Base-by-base conservation (phyloP, 2,797 vertebrate genomes). In the Rachycentron canadum region DNA sequence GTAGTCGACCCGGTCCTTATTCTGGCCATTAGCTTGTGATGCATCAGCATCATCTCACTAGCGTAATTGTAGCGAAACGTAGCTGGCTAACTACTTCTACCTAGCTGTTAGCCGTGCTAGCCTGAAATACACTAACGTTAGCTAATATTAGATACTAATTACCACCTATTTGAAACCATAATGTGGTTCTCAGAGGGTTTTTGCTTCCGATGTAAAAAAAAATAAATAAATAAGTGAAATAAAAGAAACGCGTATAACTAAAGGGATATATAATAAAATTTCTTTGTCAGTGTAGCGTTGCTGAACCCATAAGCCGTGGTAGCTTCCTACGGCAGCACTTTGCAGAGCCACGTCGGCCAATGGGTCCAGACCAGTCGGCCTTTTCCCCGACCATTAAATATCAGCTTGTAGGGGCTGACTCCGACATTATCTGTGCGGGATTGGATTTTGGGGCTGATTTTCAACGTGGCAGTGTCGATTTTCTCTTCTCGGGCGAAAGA, bases 321-420 rank as follows among this genome's bases (percentile, higher is more conserved):
- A 81, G 87, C 76, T 69, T 60, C 3, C 17, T 4, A 49, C 56
- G 56, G 78, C 60, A 57, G 77, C 75, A 74, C 41, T 60, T 64
- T n/a, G 38, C 34, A 59, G 41, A 91, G 92, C 93, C 92, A 94
- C 92, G 92, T 94, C 92, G 92, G 87, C 91, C 79, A 12, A 19
- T 63, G 61, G 38, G 45, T 74, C 25, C 52, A 25, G 66, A 73
- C 49, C 69, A 69, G n/a, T 52, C 81, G 80, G 85, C 82, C 88
- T 76, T 32, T 52, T 49, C 23, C 7, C 4, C 3, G 30, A 41
- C 23, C 23, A 14, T 59, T 49, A 41, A 64, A 53, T 28, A 11
- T 41, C n/a, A 6, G 25, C n/a, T 14, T 5, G 7, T 9, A 6
- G 19, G 1, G 26, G 17, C 23, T 3, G 36, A 34, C 7, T n/a